Evolutionary conservation across 2,888 invertebrate species (phyloP).

Genomic region (Lordiphosa andalusiaca): DNA sequence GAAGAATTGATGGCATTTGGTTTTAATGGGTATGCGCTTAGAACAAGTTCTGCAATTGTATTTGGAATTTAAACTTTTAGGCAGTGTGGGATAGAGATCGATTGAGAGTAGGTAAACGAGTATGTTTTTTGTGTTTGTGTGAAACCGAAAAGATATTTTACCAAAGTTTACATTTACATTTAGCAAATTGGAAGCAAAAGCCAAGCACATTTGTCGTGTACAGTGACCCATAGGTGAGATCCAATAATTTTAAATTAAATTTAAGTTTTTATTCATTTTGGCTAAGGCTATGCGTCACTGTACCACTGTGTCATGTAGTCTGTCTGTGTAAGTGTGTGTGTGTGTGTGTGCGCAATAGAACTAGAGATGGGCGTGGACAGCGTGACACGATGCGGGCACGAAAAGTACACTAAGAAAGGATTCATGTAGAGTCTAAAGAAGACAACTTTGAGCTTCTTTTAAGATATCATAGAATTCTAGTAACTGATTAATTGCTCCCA

Average conservation of each 20-base stretch:
- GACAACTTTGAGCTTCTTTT: no score
- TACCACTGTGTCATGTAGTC: background rate
- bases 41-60: slow-evolving; percentile 40
- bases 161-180: slow-evolving; percentile 27
- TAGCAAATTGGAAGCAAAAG: slow-evolving; percentile 56
- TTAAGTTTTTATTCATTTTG: slow-evolving; percentile 12
- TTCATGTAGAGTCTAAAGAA: no score
- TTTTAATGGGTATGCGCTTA: slow-evolving; percentile 14
- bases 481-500: no score
- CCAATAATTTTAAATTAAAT: no score
- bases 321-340: slow-evolving; percentile 22
- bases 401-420: no score
- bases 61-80: slow-evolving; percentile 10
- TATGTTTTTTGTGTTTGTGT: slow-evolving; percentile 20
- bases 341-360: slow-evolving; percentile 58
- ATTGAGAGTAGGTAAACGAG: slow-evolving; percentile 3
- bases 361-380: background rate
- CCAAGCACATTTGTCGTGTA: slow-evolving; percentile 49
- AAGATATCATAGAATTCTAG: no score
- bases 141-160: slow-evolving; percentile 26
- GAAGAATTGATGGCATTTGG: slow-evolving; percentile 6
- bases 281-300: slow-evolving; percentile 11
- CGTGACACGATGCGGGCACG: no score
- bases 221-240: slow-evolving; percentile 9
- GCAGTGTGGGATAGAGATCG: slow-evolving; percentile 9